phyloP scores from a whole-genome alignment of 1,140 invertebrate species.

The Nylanderia fulva region DNA sequence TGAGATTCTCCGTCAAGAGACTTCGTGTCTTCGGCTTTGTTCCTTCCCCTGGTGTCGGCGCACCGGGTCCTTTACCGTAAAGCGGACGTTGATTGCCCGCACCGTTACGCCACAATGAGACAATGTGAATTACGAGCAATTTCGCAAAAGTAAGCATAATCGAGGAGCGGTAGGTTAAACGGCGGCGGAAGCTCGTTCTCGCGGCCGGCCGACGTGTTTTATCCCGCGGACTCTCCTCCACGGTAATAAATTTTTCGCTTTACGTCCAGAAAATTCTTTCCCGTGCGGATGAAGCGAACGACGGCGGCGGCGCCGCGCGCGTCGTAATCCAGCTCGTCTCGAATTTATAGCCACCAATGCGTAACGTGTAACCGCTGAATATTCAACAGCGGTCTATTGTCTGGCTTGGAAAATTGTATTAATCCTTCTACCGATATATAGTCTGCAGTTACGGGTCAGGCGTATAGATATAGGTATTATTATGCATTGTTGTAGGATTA shows the following conservation, averaged over 20 bases:
- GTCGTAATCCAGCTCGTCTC: constrained; percentile 64
- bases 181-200: constrained; percentile 77
- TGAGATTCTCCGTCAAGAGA: neutral
- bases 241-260: constrained; percentile 43
- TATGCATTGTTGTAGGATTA: neutral
- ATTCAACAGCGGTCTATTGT: constrained; percentile 55
- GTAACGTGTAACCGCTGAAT: constrained; percentile 54
- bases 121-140: constrained; percentile 83
- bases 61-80: constrained; percentile 70
- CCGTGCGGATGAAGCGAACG: constrained; percentile 16
- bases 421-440: neutral
- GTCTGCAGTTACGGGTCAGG: neutral
- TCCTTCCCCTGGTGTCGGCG: neutral
- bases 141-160: constrained; percentile 73
- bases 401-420: constrained; percentile 26
- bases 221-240: constrained; percentile 17
- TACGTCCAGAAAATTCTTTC: constrained; percentile 28
- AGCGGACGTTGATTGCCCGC: constrained; percentile 78
- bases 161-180: constrained; percentile 70
- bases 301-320: constrained; percentile 56
- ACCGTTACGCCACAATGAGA: constrained; percentile 81
- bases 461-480: neutral
- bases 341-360: constrained; percentile 65
- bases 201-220: constrained; percentile 27
- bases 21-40: constrained; percentile 6